phyloP scores from a whole-genome alignment of 37 sponge, comb jelly and placozoan genomes.

The Ephydatia muelleri region DNA sequence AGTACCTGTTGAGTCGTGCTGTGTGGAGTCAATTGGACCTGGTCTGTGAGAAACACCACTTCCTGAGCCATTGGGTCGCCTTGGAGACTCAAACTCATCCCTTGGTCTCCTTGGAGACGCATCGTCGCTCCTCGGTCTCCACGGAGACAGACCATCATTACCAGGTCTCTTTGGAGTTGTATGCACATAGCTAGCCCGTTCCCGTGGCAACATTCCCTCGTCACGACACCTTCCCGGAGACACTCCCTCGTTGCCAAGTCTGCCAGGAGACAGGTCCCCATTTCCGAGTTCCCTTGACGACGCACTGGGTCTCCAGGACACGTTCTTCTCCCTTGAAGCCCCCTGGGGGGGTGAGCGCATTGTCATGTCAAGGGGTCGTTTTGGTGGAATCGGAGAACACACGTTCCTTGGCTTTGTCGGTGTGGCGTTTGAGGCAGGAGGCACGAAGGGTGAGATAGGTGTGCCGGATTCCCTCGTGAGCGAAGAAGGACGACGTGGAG shows the following conservation, averaged over 20 bases:
- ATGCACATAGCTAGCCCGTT: background rate
- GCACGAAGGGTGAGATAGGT: background rate
- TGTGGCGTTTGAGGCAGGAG: background rate
- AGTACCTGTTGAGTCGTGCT: background rate
- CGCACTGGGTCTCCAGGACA: background rate
- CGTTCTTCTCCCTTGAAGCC: background rate
- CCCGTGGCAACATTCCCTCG: background rate
- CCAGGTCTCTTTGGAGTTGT: background rate
- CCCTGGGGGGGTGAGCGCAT: background rate
- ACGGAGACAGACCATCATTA: background rate
- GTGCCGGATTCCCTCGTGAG: background rate
- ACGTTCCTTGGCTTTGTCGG: background rate
- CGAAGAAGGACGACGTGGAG: background rate
- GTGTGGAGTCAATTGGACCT: background rate
- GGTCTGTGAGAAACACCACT: background rate
- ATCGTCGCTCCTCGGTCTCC: background rate
- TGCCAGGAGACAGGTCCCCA: background rate
- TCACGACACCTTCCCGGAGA: background rate
- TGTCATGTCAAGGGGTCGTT: background rate
- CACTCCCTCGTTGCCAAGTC: too few relatives aligned
- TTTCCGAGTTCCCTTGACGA: background rate
- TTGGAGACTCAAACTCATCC: background rate
- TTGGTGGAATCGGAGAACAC: background rate
- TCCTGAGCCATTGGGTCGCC: background rate
- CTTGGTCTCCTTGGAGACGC: background rate